Conservation (phyloP, 2,888 invertebrate species). For the Sipha maydis region DNA sequence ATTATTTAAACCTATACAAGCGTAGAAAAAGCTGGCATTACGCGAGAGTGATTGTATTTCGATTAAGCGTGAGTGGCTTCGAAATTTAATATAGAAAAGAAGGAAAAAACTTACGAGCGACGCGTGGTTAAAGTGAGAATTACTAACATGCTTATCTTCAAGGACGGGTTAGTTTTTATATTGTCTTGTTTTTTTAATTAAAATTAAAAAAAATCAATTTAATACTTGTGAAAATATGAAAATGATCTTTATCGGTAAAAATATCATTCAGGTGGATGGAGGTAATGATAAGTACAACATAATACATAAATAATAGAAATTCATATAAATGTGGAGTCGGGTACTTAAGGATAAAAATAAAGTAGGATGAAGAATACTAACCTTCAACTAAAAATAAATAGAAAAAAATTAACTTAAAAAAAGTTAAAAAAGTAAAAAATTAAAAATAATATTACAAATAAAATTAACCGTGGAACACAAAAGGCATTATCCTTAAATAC, state of each 20-base stretch:
- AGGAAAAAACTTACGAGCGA: conserved; percentile 14
- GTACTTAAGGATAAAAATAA: conserved; percentile 32
- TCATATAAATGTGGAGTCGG: not conserved
- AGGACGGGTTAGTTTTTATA: conserved; percentile 57
- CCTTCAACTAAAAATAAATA: conserved; percentile 30
- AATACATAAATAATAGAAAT: not conserved
- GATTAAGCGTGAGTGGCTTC: conserved; percentile 42
- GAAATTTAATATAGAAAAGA: conserved; percentile 17
- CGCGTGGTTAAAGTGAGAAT: not conserved
- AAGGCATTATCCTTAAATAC: conserved; percentile 59
- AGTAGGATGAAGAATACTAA: conserved; percentile 41
- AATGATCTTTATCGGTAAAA: conserved; percentile 16
- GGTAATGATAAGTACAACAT: not conserved
- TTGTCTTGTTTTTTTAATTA: conserved; percentile 36
- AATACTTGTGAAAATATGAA: conserved; percentile 27
- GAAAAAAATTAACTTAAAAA: conserved; percentile 15
- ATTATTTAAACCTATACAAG: conserved; percentile 43
- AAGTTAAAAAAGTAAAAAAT: conserved; percentile 24
- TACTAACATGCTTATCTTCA: conserved; percentile 44
- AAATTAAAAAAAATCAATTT: conserved; percentile 36
- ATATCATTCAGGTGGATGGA: not conserved
- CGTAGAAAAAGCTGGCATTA: conserved; percentile 56
- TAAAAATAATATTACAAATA: conserved; percentile 26
- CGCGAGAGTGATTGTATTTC: conserved; percentile 51
- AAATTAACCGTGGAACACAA: conserved; percentile 58